A percentile compares a stretch with the other conserved stretches of the same genome.
phyloP scores from a whole-genome alignment of 2,113 vertebrate species.

The human (Homo sapiens) region GRCh38 chr3:20111501-20112000 shows the following conservation, averaged over 20 bases:
- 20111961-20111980: background rate
- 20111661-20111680: constrained; percentile 95
- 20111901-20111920: background rate
- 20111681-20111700: constrained; percentile 98
- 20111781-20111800: constrained; percentile 92
- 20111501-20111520: background rate
- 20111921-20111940: too few relatives aligned
- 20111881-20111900: background rate
- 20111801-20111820: background rate
- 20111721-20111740: constrained; percentile 98
- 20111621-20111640: constrained; percentile 99
- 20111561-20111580: background rate
- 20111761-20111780: constrained; percentile 98
- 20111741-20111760: constrained; percentile 97
- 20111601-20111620: constrained; percentile 98
- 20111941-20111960: background rate
- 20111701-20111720: constrained; percentile 96
- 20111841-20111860: background rate
- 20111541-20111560: background rate
- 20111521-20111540: background rate
- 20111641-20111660: constrained; percentile 96
- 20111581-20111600: constrained; percentile 88
- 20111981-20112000: rapidly evolving
- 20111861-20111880: background rate
- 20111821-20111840: background rate